Conservation (phyloP, 2,113 vertebrate species). For the Pelecanus crispus region DNA sequence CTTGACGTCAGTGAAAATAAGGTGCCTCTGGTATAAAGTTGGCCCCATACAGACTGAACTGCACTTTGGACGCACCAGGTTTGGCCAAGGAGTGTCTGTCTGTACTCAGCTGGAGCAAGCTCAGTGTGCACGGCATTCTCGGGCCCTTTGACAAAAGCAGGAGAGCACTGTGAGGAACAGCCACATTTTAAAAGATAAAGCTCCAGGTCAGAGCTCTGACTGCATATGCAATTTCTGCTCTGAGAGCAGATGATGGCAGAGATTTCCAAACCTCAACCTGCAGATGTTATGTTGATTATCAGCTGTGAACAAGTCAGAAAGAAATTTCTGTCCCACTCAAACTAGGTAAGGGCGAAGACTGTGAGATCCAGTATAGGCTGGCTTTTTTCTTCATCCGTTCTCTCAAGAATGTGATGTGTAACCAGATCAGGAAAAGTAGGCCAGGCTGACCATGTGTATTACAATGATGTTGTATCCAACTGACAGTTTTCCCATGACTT, state of each 20-base stretch:
- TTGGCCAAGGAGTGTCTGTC: neutral
- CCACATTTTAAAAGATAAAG: neutral
- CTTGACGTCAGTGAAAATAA: neutral
- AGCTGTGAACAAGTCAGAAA: neutral
- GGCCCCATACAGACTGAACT: neutral
- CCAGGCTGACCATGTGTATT: neutral
- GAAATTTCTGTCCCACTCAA: neutral
- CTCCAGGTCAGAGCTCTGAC: neutral
- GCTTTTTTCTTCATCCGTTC: neutral
- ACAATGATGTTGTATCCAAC: neutral
- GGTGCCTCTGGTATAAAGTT: neutral
- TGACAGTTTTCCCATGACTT: neutral
- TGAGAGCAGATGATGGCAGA: neutral
- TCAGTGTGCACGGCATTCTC: rapidly evolving
- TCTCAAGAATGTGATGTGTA: neutral
- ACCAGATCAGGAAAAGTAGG: neutral
- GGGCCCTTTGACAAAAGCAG: neutral
- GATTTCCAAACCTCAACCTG: neutral
- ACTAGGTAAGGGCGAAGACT: neutral
- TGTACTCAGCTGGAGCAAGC: neutral
- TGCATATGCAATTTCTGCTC: rapidly evolving
- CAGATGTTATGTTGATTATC: neutral
- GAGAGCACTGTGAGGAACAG: neutral
- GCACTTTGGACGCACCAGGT: neutral
- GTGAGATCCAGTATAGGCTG: neutral